These are phyloP conservation scores for Dynastes hyllus DNA, from an alignment of 2,888 invertebrate genomes.

Conservation along the genomic window DNA sequence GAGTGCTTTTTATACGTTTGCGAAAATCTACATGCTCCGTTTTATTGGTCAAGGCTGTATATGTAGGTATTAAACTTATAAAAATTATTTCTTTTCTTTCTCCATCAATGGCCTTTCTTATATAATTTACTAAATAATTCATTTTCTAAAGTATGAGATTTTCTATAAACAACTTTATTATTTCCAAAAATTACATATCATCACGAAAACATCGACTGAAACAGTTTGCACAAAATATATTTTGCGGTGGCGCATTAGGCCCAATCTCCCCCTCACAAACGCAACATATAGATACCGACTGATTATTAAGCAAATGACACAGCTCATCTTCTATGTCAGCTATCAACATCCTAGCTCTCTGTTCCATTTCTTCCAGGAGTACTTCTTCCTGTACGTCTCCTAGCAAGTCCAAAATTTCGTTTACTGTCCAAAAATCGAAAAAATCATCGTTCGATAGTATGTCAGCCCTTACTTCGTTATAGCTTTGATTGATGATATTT, in stretches of 20 bases:
- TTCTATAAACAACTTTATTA: not conserved
- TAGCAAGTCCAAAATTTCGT: not conserved
- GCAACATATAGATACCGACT: not conserved
- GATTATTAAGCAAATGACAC: not conserved
- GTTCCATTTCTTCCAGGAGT: not conserved
- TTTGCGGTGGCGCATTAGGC: not conserved
- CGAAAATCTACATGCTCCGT: too few relatives aligned
- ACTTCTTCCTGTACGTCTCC: not conserved
- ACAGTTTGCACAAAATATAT: constrained; percentile 16
- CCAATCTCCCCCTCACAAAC: constrained; percentile 1
- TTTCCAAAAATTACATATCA: not conserved
- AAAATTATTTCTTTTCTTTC: not conserved
- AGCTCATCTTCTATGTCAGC: constrained; percentile 8
- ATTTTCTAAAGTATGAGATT: too few relatives aligned
- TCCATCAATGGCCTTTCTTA: too few relatives aligned
- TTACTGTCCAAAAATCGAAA: constrained; percentile 5
- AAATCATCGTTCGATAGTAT: constrained; percentile 15
- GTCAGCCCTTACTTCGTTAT: constrained; percentile 14
- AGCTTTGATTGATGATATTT: constrained; percentile 16
- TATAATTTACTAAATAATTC: too few relatives aligned
- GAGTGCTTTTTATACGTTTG: too few relatives aligned
- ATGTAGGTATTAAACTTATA: not conserved
- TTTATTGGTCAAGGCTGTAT: too few relatives aligned
- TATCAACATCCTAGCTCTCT: not conserved
- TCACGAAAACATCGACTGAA: not conserved